Evolutionary conservation across 1,140 invertebrate species (phyloP).

Genomic region (Matsumurasca onukii): DNA sequence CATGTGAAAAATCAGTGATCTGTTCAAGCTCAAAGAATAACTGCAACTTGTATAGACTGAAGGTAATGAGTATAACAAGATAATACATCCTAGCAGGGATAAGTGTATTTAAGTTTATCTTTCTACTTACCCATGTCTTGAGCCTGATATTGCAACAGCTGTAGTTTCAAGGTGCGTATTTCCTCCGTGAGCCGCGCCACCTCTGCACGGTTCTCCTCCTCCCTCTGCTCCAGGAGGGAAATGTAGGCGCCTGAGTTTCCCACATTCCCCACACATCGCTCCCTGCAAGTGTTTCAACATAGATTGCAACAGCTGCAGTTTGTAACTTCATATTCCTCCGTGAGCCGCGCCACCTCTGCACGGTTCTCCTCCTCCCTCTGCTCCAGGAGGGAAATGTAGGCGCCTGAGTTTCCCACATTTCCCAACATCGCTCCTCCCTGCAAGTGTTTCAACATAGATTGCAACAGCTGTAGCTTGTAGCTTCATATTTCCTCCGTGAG

Average conservation of each 20-base stretch:
- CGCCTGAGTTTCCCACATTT: neutral
- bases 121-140: constrained; percentile 36
- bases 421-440: neutral
- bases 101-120: no score
- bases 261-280: no score
- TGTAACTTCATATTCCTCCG: constrained; percentile 59
- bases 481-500: no score
- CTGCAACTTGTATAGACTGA: no score
- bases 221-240: constrained; percentile 33
- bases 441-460: constrained; percentile 37
- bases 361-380: constrained; percentile 37
- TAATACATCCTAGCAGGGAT: no score
- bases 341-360: constrained; percentile 54
- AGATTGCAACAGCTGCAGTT: constrained; percentile 58
- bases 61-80: no score
- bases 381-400: constrained; percentile 30
- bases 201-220: constrained; percentile 20
- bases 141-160: constrained; percentile 53
- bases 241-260: no score
- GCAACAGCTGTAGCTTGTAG: constrained; percentile 59
- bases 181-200: constrained; percentile 59
- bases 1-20: no score
- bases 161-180: constrained; percentile 57
- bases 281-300: constrained; percentile 15
- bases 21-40: no score